Evolutionary conservation across 2,113 vertebrate genomes (phyloP), one percentile per base, ranked within the genome.

Genomic region (Rhinogobius similis): DNA sequence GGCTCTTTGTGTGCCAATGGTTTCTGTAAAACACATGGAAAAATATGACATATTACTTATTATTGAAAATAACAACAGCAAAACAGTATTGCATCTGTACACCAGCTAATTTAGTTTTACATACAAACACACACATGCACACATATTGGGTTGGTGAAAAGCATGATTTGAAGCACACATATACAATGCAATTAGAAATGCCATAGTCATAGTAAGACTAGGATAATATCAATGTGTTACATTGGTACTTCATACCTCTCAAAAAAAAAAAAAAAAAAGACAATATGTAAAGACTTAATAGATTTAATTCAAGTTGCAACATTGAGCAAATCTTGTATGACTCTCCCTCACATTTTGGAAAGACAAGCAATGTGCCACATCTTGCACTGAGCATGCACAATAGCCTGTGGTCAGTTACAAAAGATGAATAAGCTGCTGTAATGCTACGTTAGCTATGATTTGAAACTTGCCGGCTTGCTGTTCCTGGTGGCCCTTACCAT

Each of bases 401-500:
- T 66, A 43, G 61, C 50, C 79, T 84, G 71, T 26, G 75, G 50
- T 55, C 53, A 67, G 70, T 70, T 63, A 62, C 69, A 89, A 36
- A 68, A 58, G 38, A 72, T 38, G 18, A 77, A 67, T 65, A 32
- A 73, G 69, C 68, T 67, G 59, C 69, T 73, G 24, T 55, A 43
- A 80, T 66, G 75, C 83, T 83, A 77, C 59, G 27, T 68, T 76
- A 64, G 73, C 84, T 90, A 77, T 77, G 72, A 84, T 87, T 83
- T 86, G 85, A 76, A 76, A 87, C 89, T 92, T 90, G 91, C 94
- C 89, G 87, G 90, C 90, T 92, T 84, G 91, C 88, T 81, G 75
- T 88, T 93, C 93, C 93, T 89, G 91, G 83, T 90, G 86, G 86
- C 93, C 96, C 96, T 98, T 96, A 98, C 98, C 97, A 99, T 99